Evolutionary conservation across 1,140 invertebrate genomes (phyloP), one percentile per base, ranked within the genome.

Genomic region (Pararge aegeria): DNA sequence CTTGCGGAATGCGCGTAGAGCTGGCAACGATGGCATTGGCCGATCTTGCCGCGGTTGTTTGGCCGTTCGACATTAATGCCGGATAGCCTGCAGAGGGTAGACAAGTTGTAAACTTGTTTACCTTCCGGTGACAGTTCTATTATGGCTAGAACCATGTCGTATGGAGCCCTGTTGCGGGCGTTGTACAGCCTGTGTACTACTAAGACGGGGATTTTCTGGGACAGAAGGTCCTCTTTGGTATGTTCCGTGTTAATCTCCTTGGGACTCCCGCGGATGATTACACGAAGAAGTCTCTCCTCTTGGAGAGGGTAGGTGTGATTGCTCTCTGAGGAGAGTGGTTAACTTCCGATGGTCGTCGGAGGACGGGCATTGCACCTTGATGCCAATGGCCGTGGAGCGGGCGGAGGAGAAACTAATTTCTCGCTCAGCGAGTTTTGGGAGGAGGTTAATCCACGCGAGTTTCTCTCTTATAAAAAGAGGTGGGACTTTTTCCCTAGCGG

Each of bases 21-120:
- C 20, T 61, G 46, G 59, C 52, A 61, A 7, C 52, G 29, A n/a
- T 55, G 52, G 16, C 59, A 61, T 20, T 61, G 52, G 5, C 51
- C 30, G n/a, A 27, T 16, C 0, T 9, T 1, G 3, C 48, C 49
- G 16, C 37, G 9, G 20, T 42, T 27, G n/a, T 3, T 16, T 0
- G 57, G 50, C 9, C 4, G 2, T 5, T 40, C 38, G 1, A 40
- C 6, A 4, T 1, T 16, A 2, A 40, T 13, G 5, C 38, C 38
- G 0, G 38, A 10, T 1, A 40, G 38, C 13, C 15, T 13, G 16
- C 38, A 40, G 1, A 40, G 3, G 13, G 38, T 16, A 0, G 4
- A 16, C 1, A 40, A 1, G 38, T 40, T 40, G 13, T 16, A 16
- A 4, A 40, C 10, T 10, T 5, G 6, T 9, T 16, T 40, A 18